phyloP scores from a whole-genome alignment of 2,888 invertebrate species.

The Tenthredo mesomela region DNA sequence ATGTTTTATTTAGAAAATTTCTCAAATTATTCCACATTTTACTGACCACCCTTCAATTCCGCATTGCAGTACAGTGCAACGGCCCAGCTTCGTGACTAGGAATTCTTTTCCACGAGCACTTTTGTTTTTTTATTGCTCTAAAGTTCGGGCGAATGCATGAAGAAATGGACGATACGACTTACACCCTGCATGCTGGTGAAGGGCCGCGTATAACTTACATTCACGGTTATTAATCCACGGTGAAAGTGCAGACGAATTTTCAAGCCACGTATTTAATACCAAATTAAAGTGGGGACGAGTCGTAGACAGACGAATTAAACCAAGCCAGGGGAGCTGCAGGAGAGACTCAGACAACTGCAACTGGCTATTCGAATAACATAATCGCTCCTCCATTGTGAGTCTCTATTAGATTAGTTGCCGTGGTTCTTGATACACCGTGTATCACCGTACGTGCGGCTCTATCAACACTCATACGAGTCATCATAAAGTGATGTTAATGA shows the following conservation, averaged over 20 bases:
- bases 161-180: background rate
- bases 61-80: background rate
- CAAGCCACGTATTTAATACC: background rate
- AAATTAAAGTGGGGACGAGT: background rate
- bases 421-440: conserved; percentile 44
- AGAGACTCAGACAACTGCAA: background rate
- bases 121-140: background rate
- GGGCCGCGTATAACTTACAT: background rate
- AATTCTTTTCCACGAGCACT: background rate
- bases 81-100: background rate
- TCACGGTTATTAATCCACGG: conserved; percentile 25
- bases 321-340: background rate
- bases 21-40: conserved; percentile 15
- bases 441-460: background rate
- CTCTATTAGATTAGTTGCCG: conserved; percentile 51
- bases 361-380: conserved; percentile 35
- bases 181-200: background rate
- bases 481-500: conserved; percentile 23
- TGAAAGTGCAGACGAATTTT: conserved; percentile 27
- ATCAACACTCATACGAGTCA: conserved; percentile 22
- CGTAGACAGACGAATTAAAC: conserved; percentile 46
- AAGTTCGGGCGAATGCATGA: background rate
- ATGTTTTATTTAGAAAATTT: background rate
- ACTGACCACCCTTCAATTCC: background rate
- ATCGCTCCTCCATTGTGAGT: conserved; percentile 51